Conservation (phyloP, 2,113 vertebrate species). For the Otis tarda region DNA sequence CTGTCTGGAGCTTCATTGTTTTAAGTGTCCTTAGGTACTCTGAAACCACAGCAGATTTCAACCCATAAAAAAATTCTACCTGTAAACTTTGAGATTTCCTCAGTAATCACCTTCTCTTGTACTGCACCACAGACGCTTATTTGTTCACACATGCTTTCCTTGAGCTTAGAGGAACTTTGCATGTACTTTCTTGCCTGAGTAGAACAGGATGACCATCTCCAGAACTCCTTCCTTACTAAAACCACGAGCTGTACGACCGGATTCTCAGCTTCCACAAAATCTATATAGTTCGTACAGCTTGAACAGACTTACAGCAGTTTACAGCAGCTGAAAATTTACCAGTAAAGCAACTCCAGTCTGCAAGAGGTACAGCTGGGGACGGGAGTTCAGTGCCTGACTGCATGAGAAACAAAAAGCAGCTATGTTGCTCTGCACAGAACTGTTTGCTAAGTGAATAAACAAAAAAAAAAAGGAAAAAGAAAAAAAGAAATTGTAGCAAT, state of each 20-base stretch:
- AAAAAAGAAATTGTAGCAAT: not conserved
- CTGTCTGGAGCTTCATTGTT: not conserved
- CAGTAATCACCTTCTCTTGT: not conserved
- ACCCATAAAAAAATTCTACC: not conserved
- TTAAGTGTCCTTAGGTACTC: slow-evolving; percentile 27
- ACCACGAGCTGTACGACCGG: not conserved
- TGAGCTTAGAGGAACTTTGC: not conserved
- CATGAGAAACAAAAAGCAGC: not conserved
- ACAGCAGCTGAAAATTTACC: not conserved
- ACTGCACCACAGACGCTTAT: not conserved
- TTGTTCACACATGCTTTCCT: not conserved
- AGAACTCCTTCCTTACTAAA: not conserved
- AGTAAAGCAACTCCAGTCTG: not conserved
- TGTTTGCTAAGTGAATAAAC: not conserved
- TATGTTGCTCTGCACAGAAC: not conserved
- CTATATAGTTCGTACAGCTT: not conserved
- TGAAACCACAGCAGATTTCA: slow-evolving; percentile 23
- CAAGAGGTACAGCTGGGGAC: not conserved
- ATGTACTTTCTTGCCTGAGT: not conserved
- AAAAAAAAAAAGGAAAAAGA: not conserved
- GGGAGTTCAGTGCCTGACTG: not conserved
- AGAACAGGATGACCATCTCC: not conserved
- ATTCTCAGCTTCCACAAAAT: not conserved
- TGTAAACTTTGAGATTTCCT: slow-evolving; percentile 27
- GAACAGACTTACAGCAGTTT: not conserved